These are phyloP conservation scores for Eutrigla gurnardus DNA, from an alignment of 2,797 vertebrate species.

Conservation along the genomic window DNA sequence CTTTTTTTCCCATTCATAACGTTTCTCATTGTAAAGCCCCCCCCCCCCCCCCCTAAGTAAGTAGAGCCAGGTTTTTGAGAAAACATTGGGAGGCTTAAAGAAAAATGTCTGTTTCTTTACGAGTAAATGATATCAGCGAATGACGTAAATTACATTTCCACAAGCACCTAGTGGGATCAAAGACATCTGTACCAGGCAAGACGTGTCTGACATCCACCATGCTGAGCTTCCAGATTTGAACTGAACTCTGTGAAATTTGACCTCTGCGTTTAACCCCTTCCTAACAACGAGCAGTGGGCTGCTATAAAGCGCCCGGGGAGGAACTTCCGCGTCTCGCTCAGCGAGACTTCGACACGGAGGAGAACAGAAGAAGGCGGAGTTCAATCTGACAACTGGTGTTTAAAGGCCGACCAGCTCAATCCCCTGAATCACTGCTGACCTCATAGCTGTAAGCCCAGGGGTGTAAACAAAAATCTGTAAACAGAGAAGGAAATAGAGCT, in stretches of 20 bases:
- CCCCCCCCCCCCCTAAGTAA: slow-evolving; percentile 3
- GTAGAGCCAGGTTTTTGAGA: slow-evolving; percentile 27
- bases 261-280: not conserved
- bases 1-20: slow-evolving; percentile 13
- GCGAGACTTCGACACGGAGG: not conserved
- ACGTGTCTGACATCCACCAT: slow-evolving; percentile 31
- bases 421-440: slow-evolving; percentile 3
- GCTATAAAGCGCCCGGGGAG: not conserved
- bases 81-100: slow-evolving; percentile 13
- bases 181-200: not conserved
- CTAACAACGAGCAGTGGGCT: not conserved
- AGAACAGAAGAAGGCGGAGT: not conserved
- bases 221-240: slow-evolving; percentile 28
- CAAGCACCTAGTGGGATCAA: slow-evolving; percentile 35
- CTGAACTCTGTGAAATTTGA: not conserved
- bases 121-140: slow-evolving; percentile 20
- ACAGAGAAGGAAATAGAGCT: slow-evolving; percentile 31
- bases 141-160: slow-evolving; percentile 26
- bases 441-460: slow-evolving; percentile 27
- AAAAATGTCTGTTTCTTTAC: not conserved
- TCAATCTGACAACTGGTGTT: not conserved
- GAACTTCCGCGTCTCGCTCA: not conserved
- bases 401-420: not conserved
- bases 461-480: slow-evolving; percentile 46
- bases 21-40: slow-evolving; percentile 17